A percentile compares a stretch with the other conserved stretches of the same genome.
These are phyloP conservation scores for Piscicola geometra DNA, from an alignment of 2,888 invertebrate genomes.

Conservation along the genomic window DNA sequence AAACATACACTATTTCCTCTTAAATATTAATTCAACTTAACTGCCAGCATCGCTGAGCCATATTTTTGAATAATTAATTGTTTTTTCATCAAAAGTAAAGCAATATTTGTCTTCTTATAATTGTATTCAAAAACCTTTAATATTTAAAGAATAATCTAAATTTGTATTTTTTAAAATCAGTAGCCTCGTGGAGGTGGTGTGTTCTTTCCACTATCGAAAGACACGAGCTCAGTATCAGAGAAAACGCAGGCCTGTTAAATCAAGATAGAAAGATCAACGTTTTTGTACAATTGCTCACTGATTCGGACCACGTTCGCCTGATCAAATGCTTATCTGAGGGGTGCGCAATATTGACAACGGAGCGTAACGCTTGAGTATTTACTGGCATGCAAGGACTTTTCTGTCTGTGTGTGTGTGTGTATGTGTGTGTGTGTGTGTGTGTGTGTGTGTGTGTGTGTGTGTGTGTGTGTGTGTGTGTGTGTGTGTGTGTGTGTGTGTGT, in stretches of 20 bases:
- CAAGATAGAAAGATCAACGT: no score
- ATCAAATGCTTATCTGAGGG: background rate
- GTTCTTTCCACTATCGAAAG: background rate
- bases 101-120: no score
- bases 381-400: background rate
- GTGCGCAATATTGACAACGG: background rate
- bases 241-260: background rate
- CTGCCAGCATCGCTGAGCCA: no score
- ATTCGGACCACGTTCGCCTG: background rate
- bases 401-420: constrained; percentile 25
- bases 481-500: constrained; percentile 36
- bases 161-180: no score
- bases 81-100: no score
- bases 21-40: no score
- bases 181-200: no score
- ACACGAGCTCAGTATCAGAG: background rate
- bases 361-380: background rate
- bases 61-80: no score
- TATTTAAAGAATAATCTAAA: no score
- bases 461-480: constrained; percentile 34
- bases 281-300: background rate
- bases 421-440: constrained; percentile 35
- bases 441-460: constrained; percentile 36
- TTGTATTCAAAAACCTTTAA: no score
- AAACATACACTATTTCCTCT: no score